Percentiles rank a stretch among this genome's conserved stretches.
phyloP scores from a whole-genome alignment of 2,113 vertebrate species.

The Cyanoramphus novaezelandiae region DNA sequence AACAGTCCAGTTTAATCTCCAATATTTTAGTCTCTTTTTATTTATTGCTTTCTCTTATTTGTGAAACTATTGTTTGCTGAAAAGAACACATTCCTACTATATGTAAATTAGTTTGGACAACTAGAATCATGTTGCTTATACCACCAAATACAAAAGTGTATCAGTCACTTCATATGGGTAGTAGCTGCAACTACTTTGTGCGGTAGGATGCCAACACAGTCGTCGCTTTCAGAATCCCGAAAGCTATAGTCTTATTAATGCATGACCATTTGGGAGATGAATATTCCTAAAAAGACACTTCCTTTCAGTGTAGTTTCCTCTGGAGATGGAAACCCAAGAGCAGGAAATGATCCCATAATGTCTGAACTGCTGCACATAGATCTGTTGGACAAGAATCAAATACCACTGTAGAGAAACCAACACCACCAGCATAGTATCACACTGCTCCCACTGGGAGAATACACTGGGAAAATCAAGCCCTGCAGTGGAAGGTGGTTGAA shows the following conservation, averaged over 20 bases:
- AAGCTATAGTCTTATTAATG: slow-evolving; percentile 27
- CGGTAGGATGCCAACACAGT: neutral
- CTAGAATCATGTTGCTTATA: neutral
- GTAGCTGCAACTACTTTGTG: neutral
- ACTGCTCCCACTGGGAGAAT: neutral
- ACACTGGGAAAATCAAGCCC: neutral
- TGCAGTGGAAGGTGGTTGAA: neutral
- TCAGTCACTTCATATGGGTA: neutral
- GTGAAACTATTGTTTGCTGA: neutral
- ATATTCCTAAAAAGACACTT: neutral
- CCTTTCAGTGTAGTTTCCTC: neutral
- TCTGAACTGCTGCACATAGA: neutral
- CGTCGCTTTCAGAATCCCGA: neutral
- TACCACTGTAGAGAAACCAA: neutral
- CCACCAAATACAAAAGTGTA: slow-evolving; percentile 3
- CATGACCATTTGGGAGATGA: neutral
- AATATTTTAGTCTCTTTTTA: neutral
- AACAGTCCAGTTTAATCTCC: neutral
- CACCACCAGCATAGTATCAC: neutral
- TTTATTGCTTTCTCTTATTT: neutral
- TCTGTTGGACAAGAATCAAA: slow-evolving; percentile 2
- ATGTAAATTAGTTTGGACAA: slow-evolving; percentile 14
- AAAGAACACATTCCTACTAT: neutral
- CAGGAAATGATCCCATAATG: neutral
- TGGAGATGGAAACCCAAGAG: neutral